Base-by-base conservation (phyloP, 2,888 invertebrate genomes). In the Selenia dentaria region DNA sequence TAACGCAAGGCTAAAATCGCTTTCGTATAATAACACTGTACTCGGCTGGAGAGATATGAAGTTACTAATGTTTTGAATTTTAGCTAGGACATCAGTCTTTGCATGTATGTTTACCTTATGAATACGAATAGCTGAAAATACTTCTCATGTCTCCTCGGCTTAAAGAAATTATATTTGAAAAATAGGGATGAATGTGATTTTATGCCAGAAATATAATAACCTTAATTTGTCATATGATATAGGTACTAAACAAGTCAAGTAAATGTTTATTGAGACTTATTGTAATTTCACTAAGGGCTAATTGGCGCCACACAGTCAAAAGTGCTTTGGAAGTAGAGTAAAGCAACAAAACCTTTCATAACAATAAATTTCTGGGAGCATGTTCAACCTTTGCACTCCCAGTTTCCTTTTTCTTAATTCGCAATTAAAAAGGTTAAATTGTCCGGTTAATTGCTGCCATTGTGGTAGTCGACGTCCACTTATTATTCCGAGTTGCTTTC, bases 381-480 rank as follows among this genome's bases (percentile, higher is more conserved):
- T 74, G 76, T 73, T 72, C 76, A 78, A 83, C 81, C 83, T 84
- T 81, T 78, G 78, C 74, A 76, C 78, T 79, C 72, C 68, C 70
- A 74, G 72, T 79, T 80, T 80, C 83, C 28, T 48, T 48, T 46
- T 41, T 32, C 36, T 41, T 83, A 82, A 85, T 80, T 82, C 79
- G 77, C 79, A 86, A 88, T 86, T 84, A 81, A 84, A 86, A 86
- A 83, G n/a, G 85, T 84, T 85, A 85, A 88, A 87, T 87, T 83
- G 81, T 85, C 82, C 81, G 79, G 82, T 84, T 83, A 88, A 87
- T 85, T 82, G 79, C 80, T 68, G 72, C 75, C 75, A 83, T 85
- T 85, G 85, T 82, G 83, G 79, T 78, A 75, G 78, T 73, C 76
- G 77, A 67, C 74, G 78, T 75, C 76, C 76, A 68, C 73, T 74